These are phyloP conservation scores for Chloroceryle aenea DNA, from an alignment of 2,113 vertebrate species.

Conservation along the genomic window DNA sequence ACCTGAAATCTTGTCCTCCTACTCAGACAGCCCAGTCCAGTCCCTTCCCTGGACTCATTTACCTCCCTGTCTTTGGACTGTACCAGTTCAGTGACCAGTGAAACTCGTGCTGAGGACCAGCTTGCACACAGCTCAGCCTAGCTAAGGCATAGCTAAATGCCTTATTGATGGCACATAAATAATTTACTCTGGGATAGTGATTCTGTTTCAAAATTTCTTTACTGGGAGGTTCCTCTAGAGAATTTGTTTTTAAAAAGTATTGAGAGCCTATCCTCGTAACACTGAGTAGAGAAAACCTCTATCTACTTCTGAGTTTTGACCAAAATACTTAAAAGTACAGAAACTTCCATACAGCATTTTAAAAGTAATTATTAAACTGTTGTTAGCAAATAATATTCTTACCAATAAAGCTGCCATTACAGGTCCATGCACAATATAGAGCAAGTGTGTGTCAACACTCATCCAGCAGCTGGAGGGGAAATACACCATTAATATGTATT, in stretches of 20 bases:
- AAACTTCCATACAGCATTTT: neutral
- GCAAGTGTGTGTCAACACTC: slow-evolving; percentile 93
- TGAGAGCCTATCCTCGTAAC: neutral
- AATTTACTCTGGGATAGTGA: neutral
- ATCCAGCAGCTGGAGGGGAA: slow-evolving; percentile 91
- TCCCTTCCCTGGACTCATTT: neutral
- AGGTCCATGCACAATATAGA: slow-evolving; percentile 95
- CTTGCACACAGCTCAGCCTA: neutral
- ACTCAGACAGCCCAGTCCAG: neutral
- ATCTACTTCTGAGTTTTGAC: neutral
- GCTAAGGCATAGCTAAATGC: neutral
- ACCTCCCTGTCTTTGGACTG: neutral
- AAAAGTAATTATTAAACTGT: neutral
- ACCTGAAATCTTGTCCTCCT: neutral
- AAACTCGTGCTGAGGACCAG: neutral
- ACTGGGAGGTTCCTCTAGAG: neutral
- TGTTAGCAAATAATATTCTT: slow-evolving; percentile 64
- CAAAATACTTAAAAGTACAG: neutral
- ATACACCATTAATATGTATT: neutral
- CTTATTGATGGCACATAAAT: neutral
- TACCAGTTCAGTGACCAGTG: neutral
- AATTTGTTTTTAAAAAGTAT: neutral
- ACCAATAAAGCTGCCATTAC: slow-evolving; percentile 94
- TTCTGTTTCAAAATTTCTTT: neutral
- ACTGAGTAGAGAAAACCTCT: neutral